Evolutionary conservation across 2,113 vertebrate genomes (phyloP).

Genomic region (Aythya baeri): DNA sequence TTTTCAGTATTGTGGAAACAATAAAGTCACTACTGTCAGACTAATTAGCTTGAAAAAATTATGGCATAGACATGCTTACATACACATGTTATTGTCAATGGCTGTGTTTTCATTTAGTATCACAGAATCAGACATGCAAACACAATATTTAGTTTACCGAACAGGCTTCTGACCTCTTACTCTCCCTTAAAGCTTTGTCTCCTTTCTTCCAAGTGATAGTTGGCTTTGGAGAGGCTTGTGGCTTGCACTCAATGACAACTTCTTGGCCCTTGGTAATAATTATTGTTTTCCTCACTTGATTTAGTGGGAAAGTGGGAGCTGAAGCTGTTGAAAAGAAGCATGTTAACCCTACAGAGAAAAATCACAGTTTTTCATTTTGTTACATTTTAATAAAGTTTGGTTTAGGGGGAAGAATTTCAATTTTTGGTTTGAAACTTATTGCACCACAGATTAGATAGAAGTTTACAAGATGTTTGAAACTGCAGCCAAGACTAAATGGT

Average conservation of each 20-base stretch:
- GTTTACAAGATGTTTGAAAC: not conserved
- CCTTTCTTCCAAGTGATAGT: conserved; percentile 90
- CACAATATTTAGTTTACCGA: conserved; percentile 11
- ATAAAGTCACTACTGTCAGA: not conserved
- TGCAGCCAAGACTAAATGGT: not conserved
- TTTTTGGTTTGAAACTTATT: not conserved
- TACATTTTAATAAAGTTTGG: not conserved
- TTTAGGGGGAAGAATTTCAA: not conserved
- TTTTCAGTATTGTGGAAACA: not conserved
- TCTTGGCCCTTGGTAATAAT: conserved; percentile 90
- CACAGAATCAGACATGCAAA: not conserved
- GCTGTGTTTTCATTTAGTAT: not conserved
- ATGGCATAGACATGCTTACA: not conserved
- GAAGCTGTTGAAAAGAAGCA: conserved; percentile 82
- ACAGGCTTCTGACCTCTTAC: conserved; percentile 85
- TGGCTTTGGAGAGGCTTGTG: conserved; percentile 92
- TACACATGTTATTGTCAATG: not conserved
- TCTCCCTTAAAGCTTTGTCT: conserved; percentile 84
- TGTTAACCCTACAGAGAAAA: not conserved
- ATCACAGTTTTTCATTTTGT: not conserved
- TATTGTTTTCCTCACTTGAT: conserved; percentile 82
- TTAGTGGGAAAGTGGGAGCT: conserved; percentile 85
- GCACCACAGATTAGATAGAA: not conserved
- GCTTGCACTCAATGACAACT: conserved; percentile 88
- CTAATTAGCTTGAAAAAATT: not conserved